Conservation (phyloP, 2,113 vertebrate species). For the Vulpes vulpes region DNA sequence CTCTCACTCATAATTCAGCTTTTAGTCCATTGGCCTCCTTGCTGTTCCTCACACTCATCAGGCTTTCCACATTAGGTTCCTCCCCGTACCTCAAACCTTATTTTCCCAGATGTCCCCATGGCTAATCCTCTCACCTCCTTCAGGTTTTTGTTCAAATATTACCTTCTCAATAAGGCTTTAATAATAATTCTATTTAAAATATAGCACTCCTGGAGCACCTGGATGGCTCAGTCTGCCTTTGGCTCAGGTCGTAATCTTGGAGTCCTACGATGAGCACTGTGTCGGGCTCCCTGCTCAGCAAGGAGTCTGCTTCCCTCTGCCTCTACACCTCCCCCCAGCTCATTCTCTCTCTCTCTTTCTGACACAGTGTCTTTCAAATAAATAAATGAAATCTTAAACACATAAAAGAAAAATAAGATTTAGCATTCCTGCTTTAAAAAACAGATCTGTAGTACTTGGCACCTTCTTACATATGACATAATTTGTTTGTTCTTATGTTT, state of each 20-base stretch:
- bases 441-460: not conserved
- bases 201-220: not conserved
- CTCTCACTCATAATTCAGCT: not conserved
- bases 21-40: not conserved
- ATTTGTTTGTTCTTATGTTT: constrained; percentile 11
- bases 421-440: not conserved
- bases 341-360: not conserved
- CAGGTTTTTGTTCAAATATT: not conserved
- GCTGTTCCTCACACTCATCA: not conserved
- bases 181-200: not conserved
- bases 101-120: not conserved
- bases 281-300: not conserved
- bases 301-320: not conserved
- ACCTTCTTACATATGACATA: not conserved
- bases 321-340: not conserved
- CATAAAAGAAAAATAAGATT: not conserved
- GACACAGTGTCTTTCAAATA: not conserved
- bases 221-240: not conserved
- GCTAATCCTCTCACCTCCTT: not conserved
- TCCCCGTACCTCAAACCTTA: not conserved
- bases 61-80: not conserved
- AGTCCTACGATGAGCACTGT: too few relatives aligned
- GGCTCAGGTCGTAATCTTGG: not conserved
- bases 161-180: not conserved
- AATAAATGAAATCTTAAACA: not conserved